Conservation (phyloP, 2,113 vertebrate genomes). For the Aix galericulata region DNA sequence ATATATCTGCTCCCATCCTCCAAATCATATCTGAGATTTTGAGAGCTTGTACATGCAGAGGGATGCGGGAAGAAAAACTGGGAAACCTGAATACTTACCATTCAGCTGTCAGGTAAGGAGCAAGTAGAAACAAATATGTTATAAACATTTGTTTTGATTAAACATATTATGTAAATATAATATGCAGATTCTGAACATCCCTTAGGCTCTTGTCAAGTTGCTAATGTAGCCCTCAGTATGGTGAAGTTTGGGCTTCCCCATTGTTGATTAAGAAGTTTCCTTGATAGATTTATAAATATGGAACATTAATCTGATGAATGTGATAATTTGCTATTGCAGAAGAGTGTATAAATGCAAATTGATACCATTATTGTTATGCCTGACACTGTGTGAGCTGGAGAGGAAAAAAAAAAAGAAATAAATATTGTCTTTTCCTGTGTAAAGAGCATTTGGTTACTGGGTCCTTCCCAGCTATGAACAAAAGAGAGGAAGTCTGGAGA, state of each 20-base stretch:
- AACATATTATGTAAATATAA: neutral
- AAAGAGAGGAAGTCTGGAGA: neutral
- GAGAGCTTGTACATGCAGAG: neutral
- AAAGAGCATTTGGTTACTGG: neutral
- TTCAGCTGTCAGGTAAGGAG: neutral
- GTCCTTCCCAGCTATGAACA: neutral
- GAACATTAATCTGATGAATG: neutral
- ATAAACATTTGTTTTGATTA: neutral
- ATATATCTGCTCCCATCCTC: neutral
- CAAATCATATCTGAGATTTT: neutral
- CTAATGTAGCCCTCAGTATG: neutral
- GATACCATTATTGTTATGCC: neutral
- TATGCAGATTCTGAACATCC: neutral
- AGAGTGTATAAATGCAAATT: neutral
- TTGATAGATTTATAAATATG: constrained; percentile 8
- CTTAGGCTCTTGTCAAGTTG: neutral
- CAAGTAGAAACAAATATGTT: neutral
- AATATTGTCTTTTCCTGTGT: neutral
- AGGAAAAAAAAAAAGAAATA: neutral
- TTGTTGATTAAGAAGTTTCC: neutral
- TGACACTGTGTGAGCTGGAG: neutral
- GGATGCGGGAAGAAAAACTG: neutral
- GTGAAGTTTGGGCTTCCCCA: neutral
- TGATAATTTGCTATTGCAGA: neutral
- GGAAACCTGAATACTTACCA: neutral